Conservation (phyloP, 2,888 invertebrate species). For the Sympetrum striolatum region DNA sequence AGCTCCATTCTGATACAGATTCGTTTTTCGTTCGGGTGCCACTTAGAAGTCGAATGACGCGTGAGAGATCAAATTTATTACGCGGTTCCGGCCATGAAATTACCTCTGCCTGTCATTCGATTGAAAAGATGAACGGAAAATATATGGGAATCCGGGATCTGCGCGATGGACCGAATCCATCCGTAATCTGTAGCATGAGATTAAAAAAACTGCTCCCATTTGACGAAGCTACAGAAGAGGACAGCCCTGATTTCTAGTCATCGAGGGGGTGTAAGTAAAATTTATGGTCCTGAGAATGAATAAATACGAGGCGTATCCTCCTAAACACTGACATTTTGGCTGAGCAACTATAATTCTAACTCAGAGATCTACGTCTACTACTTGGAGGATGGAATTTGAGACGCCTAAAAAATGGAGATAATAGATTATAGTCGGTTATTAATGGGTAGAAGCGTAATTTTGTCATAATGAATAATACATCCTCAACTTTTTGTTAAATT, state of each 20-base stretch:
- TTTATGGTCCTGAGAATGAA: neutral
- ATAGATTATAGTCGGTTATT: too few relatives aligned
- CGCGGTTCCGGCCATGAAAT: neutral
- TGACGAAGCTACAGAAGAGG: neutral
- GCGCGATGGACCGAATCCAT: neutral
- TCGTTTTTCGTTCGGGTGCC: neutral
- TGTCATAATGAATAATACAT: too few relatives aligned
- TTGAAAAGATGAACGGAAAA: neutral
- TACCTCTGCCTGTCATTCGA: neutral
- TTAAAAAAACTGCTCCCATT: neutral
- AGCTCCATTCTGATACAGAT: too few relatives aligned
- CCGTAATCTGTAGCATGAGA: neutral
- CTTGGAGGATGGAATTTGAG: too few relatives aligned
- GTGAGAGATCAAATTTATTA: neutral
- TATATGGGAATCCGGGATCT: neutral
- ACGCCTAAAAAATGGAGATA: too few relatives aligned
- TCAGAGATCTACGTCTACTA: too few relatives aligned
- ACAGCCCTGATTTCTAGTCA: neutral
- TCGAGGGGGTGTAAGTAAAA: neutral
- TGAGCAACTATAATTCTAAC: too few relatives aligned
- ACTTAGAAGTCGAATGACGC: neutral
- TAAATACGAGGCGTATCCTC: neutral
- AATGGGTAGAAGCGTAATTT: too few relatives aligned
- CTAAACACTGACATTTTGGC: neutral
- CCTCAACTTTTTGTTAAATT: too few relatives aligned